These are phyloP conservation scores for Calliphora vomitoria DNA, from an alignment of 2,888 invertebrate species.

Conservation along the genomic window DNA sequence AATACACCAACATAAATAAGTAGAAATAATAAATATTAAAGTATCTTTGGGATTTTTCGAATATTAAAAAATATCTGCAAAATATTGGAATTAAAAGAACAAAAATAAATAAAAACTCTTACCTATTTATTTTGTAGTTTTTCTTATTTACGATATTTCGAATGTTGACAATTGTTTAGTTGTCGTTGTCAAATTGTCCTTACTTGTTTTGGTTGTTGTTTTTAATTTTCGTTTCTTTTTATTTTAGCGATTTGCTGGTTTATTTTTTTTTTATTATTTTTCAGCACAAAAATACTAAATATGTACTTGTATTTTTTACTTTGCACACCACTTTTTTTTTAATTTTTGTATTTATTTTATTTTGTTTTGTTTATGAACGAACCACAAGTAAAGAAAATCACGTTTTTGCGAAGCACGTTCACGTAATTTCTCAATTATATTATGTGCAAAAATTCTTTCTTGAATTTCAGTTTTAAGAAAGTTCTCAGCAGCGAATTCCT, in stretches of 20 bases:
- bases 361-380: slow-evolving; percentile 26
- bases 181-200: slow-evolving; percentile 52
- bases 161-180: slow-evolving; percentile 33
- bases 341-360: neutral
- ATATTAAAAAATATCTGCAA: too few species aligned
- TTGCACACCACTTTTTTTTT: slow-evolving; percentile 17
- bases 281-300: neutral
- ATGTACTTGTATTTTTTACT: neutral
- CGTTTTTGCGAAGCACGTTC: slow-evolving; percentile 63
- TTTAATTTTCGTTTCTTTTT: slow-evolving; percentile 10
- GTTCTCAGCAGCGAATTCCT: neutral
- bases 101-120: neutral
- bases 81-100: too few species aligned
- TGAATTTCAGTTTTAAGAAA: slow-evolving; percentile 18
- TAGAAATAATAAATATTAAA: too few species aligned
- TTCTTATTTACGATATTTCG: slow-evolving; percentile 1
- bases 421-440: slow-evolving; percentile 45
- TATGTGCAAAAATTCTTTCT: slow-evolving; percentile 23
- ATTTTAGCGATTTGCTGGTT: neutral
- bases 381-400: slow-evolving; percentile 33
- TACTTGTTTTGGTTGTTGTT: neutral
- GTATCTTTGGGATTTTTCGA: too few species aligned
- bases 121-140: slow-evolving; percentile 17
- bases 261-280: slow-evolving; percentile 1
- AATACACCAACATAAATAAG: too few species aligned